A percentile compares a stretch with the other conserved stretches of the same genome.
phyloP scores from a whole-genome alignment of 2,888 invertebrate genomes.

The Eristalis intricaria region DNA sequence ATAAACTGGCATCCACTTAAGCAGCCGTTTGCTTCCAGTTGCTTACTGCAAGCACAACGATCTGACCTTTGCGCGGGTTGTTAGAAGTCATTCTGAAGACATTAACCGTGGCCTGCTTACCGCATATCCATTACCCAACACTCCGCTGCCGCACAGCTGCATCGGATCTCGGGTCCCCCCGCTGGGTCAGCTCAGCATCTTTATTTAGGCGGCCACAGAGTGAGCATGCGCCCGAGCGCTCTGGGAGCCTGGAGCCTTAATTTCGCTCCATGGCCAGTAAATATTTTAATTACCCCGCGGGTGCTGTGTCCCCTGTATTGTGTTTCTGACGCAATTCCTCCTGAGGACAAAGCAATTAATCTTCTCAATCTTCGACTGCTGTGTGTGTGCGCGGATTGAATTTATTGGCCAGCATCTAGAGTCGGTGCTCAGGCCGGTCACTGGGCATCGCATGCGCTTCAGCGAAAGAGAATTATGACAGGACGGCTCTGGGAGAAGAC shows the following conservation, averaged over 20 bases:
- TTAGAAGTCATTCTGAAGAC: slow-evolving; percentile 1
- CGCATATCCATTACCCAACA: slow-evolving; percentile 46
- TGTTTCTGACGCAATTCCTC: slow-evolving; percentile 33
- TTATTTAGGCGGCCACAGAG: neutral
- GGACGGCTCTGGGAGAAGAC: slow-evolving; percentile 33
- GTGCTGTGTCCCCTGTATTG: neutral
- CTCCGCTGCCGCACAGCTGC: slow-evolving; percentile 25
- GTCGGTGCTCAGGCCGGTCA: neutral
- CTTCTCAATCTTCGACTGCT: slow-evolving; percentile 45
- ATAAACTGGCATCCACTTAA: neutral
- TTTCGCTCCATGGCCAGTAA: neutral
- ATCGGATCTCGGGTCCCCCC: neutral
- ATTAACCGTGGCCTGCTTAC: slow-evolving; percentile 26
- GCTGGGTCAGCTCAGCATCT: neutral
- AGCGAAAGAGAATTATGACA: slow-evolving; percentile 42
- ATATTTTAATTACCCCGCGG: neutral
- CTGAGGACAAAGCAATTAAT: slow-evolving; percentile 52
- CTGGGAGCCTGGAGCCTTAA: neutral
- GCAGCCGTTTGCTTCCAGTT: neutral
- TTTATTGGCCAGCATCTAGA: too few relatives aligned
- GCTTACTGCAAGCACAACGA: neutral
- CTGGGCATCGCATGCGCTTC: neutral
- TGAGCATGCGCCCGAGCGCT: neutral
- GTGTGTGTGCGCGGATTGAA: neutral
- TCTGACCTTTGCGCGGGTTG: slow-evolving; percentile 38